Evolutionary conservation across 2,888 invertebrate species (phyloP).

Genomic region (Apocheima hispidaria): DNA sequence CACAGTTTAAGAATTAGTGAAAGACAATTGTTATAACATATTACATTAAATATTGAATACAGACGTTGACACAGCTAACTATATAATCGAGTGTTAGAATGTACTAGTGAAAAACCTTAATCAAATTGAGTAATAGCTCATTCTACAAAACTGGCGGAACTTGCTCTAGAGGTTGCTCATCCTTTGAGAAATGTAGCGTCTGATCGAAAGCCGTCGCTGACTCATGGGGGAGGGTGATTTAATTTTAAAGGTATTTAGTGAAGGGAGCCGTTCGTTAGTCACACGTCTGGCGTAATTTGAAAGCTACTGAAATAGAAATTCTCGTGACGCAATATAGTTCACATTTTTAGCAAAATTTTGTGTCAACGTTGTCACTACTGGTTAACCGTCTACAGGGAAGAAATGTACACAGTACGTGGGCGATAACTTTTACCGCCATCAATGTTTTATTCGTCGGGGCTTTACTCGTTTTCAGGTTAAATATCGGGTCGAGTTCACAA

Average conservation of each 20-base stretch:
- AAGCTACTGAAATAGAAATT: conserved; percentile 25
- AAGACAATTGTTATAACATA: too few species aligned
- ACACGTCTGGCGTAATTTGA: conserved; percentile 27
- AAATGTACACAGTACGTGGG: conserved; percentile 24
- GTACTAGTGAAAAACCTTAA: conserved; percentile 13
- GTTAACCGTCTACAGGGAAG: conserved; percentile 8
- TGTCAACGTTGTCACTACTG: conserved; percentile 1
- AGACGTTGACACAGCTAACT: background rate
- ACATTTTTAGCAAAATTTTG: conserved; percentile 16
- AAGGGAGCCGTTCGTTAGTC: conserved; percentile 35
- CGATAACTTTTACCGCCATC: conserved; percentile 31
- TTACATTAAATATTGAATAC: too few species aligned
- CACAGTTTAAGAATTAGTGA: too few species aligned
- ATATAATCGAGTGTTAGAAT: background rate
- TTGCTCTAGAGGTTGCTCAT: conserved; percentile 25
- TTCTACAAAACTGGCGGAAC: conserved; percentile 20
- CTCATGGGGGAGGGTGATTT: conserved; percentile 37
- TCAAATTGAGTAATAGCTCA: conserved; percentile 27
- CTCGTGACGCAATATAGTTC: conserved; percentile 16
- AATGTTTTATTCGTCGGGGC: conserved; percentile 30
- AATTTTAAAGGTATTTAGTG: conserved; percentile 41
- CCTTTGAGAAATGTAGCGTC: conserved; percentile 30
- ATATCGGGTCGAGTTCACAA: conserved; percentile 30
- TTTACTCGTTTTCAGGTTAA: conserved; percentile 33
- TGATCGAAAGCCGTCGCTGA: conserved; percentile 32